phyloP scores from a whole-genome alignment of 2,888 invertebrate species.

The Chymomyza caudatula region DNA sequence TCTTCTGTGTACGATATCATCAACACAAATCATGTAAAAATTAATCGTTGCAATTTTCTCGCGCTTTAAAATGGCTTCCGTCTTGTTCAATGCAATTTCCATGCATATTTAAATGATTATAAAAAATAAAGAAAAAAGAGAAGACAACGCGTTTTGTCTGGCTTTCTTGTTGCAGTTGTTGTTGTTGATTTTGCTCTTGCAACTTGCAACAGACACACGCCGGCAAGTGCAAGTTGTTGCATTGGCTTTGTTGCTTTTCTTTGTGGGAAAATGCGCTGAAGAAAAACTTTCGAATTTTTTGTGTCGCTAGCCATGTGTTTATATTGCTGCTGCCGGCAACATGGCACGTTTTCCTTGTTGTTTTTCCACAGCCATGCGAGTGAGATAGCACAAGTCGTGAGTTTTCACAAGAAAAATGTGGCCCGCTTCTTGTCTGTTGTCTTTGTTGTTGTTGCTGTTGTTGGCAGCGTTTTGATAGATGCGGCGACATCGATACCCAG shows the following conservation, averaged over 20 bases:
- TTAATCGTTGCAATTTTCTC: neutral
- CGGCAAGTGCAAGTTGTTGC: neutral
- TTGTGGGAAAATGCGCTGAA: neutral
- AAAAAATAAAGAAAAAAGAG: neutral
- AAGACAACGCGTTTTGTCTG: neutral
- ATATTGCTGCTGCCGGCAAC: neutral
- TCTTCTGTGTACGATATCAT: neutral
- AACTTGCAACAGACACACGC: too few relatives aligned
- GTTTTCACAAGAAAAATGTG: constrained; percentile 51
- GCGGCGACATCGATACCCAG: neutral
- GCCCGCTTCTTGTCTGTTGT: constrained; percentile 15
- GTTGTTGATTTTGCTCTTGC: neutral
- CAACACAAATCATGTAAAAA: neutral
- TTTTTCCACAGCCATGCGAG: constrained; percentile 29
- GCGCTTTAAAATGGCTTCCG: neutral
- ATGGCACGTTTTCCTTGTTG: constrained; percentile 54
- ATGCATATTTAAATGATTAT: neutral
- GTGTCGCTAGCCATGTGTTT: neutral
- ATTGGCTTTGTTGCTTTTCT: neutral
- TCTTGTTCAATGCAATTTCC: neutral
- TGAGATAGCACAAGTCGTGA: neutral
- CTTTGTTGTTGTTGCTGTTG: too few relatives aligned
- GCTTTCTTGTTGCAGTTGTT: neutral
- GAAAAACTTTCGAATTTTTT: neutral
- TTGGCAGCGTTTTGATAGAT: too few relatives aligned